phyloP scores from a whole-genome alignment of 1,140 invertebrate genomes.

The Ceratosolen fusciceps region DNA sequence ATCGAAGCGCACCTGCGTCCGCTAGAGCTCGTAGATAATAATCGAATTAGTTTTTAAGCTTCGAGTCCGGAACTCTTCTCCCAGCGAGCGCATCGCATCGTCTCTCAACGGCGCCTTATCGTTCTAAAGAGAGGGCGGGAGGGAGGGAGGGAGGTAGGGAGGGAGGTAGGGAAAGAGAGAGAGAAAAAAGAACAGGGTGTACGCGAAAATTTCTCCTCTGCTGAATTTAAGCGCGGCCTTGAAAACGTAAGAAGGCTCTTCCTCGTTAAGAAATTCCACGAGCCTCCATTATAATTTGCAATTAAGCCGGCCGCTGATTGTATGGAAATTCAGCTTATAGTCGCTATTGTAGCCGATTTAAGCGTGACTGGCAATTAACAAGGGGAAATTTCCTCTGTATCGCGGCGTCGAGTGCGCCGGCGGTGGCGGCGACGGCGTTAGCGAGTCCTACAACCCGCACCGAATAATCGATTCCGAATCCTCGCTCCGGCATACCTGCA shows the following conservation, averaged over 20 bases:
- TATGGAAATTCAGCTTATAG: slow-evolving; percentile 29
- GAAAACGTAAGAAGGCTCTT: slow-evolving; percentile 18
- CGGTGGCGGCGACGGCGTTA: too few relatives aligned
- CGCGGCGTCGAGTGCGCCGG: too few relatives aligned
- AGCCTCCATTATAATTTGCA: slow-evolving; percentile 30
- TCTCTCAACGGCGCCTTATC: background rate
- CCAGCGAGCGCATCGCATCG: background rate
- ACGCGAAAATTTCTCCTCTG: slow-evolving; percentile 29
- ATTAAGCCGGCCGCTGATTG: slow-evolving; percentile 33
- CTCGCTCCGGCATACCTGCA: background rate
- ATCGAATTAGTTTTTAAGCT: too few relatives aligned
- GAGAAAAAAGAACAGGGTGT: slow-evolving; percentile 18
- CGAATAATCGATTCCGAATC: slow-evolving; percentile 28
- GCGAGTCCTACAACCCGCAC: background rate
- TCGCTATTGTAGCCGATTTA: slow-evolving; percentile 9
- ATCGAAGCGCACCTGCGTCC: too few relatives aligned
- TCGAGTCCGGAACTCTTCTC: too few relatives aligned
- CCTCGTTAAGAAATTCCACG: slow-evolving; percentile 37
- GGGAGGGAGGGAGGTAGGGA: too few relatives aligned
- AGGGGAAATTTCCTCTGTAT: slow-evolving; percentile 19
- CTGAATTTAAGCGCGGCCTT: slow-evolving; percentile 10
- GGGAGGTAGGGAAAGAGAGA: too few relatives aligned
- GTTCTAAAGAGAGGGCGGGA: too few relatives aligned
- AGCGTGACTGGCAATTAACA: slow-evolving; percentile 22
- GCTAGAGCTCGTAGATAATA: too few relatives aligned